Conservation (phyloP, 2,113 vertebrate species). For the Scalopus aquaticus region DNA sequence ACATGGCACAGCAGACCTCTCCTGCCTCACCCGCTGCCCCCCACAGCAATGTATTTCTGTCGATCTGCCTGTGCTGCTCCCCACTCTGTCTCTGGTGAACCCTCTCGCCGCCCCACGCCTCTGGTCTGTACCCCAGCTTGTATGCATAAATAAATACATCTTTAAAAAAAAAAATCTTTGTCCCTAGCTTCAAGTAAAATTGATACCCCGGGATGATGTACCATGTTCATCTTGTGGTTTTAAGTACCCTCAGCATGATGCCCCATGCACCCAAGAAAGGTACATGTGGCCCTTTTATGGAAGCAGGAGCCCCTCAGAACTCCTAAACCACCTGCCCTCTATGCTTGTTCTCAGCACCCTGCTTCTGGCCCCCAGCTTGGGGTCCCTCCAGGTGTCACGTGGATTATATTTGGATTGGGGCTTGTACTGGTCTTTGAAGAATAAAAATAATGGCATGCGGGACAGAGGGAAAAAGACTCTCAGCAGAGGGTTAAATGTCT, state of each 20-base stretch:
- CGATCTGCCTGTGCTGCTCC: too few relatives aligned
- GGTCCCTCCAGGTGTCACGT: not conserved
- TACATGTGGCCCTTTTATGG: rapidly evolving
- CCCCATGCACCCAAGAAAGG: not conserved
- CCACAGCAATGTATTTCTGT: too few relatives aligned
- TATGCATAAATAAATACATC: too few relatives aligned
- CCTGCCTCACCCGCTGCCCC: too few relatives aligned
- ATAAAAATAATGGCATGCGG: not conserved
- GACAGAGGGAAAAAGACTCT: not conserved
- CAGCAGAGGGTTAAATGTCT: not conserved
- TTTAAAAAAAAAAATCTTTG: not conserved
- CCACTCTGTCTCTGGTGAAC: too few relatives aligned
- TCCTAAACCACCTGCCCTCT: not conserved
- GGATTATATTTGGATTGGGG: not conserved
- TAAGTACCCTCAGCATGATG: not conserved
- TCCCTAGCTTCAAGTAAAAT: not conserved
- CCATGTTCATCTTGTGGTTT: not conserved
- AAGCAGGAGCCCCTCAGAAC: not conserved
- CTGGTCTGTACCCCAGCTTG: too few relatives aligned
- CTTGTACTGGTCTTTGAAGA: not conserved
- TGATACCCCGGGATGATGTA: not conserved
- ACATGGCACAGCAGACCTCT: too few relatives aligned
- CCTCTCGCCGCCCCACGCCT: too few relatives aligned
- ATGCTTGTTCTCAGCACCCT: not conserved
- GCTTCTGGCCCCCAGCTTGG: not conserved